phyloP scores from a whole-genome alignment of 2,113 vertebrate species.

The human region DNA sequence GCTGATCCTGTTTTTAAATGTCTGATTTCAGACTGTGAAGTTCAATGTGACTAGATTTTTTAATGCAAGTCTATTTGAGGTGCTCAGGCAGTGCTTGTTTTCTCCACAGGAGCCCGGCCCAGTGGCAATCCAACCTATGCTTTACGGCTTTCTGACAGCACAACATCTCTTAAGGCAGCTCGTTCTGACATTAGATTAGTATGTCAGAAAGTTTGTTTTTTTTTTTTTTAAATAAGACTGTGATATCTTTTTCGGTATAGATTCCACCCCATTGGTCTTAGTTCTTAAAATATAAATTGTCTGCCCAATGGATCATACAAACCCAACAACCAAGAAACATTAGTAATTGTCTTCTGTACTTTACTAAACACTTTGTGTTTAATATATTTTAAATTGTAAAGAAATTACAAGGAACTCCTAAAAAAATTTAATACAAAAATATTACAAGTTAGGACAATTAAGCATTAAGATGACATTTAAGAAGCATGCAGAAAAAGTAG shows the following conservation, averaged over 20 bases:
- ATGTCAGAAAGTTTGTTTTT: neutral
- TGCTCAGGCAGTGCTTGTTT: neutral
- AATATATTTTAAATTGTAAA: conserved; percentile 77
- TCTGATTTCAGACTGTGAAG: neutral
- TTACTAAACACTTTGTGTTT: conserved; percentile 78
- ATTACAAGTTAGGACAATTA: conserved; percentile 78
- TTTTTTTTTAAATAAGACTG: neutral
- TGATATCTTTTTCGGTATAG: neutral
- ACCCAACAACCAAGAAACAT: conserved; percentile 73
- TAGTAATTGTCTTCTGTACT: conserved; percentile 70
- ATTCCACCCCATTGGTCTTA: neutral
- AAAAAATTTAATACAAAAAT: conserved; percentile 80
- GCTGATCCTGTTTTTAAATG: neutral
- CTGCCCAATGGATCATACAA: conserved; percentile 56
- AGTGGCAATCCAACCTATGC: neutral
- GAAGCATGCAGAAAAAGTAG: conserved; percentile 65
- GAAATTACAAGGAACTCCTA: conserved; percentile 79
- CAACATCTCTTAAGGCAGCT: neutral
- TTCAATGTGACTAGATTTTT: neutral
- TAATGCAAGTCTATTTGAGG: neutral
- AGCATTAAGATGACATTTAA: conserved; percentile 71
- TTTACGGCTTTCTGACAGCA: neutral
- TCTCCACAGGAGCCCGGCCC: neutral
- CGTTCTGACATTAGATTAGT: neutral
- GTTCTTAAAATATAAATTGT: conserved; percentile 32